Evolutionary conservation across 2,797 vertebrate species (phyloP), one percentile per base, ranked within the genome.

Genomic region (Rhyacichthys aspro): DNA sequence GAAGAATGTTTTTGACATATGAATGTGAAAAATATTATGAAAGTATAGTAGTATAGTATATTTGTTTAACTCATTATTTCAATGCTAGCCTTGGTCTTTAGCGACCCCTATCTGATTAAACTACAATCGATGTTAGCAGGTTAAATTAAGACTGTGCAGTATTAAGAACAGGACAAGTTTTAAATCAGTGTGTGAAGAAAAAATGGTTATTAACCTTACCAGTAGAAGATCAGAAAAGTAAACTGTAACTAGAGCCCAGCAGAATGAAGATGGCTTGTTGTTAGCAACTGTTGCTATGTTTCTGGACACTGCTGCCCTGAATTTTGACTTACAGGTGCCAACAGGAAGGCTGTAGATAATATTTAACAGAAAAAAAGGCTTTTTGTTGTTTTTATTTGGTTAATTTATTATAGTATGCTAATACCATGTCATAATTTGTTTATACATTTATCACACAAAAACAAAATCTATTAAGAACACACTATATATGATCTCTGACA

Each of bases 271-370:
- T 33, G 33, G 7, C 14, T 43, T 62, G 93, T 93, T 93, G 90
- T 85, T 93, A 90, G 89, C 80, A 91, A 93, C 92, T 3, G 91
- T 93, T 78, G 73, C 86, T 69, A 88, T n/a, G 78, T 19, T 11
- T 1, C 0, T 0, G 11, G 2, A n/a, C 1, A 19, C 6, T 67
- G 41, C 15, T 56, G n/a, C 50, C 66, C 59, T 37, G 49, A 19
- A 11, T 43, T 44, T 0, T 2, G 59, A 3, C 43, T 76, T 8
- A 28, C 54, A 72, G 72, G 53, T 59, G 14, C 9, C 2, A 11
- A 19, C 17, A 23, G 16, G 16, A 17, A 17, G 42, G 1, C 10
- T 38, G 14, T 33, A 28, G 23, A 2, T 11, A 37, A 37, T 7
- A n/a, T 1, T n/a, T 41, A 3, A 41, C 38, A 39, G 38, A 11